Evolutionary conservation across 2,113 vertebrate genomes (phyloP).

Genomic region (Acanthisitta chloris): DNA sequence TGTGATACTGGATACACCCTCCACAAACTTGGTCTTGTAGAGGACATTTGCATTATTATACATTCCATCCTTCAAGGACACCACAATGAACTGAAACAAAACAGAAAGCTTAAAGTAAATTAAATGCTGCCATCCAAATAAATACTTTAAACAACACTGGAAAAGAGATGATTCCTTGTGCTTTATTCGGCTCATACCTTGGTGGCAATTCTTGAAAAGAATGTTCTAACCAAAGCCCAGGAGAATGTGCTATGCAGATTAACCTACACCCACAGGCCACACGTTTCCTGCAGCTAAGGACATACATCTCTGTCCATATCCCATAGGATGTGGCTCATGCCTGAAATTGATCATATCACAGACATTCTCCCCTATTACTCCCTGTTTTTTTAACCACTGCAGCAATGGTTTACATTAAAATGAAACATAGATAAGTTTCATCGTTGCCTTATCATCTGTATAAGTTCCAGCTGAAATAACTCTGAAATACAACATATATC

Average conservation of each 20-base stretch:
- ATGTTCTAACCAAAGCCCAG: not conserved
- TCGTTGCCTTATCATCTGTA: not conserved
- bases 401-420: not conserved
- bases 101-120: not conserved
- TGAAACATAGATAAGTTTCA: not conserved
- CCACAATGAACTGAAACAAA: constrained; percentile 89
- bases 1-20: constrained; percentile 88
- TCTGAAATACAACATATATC: not conserved
- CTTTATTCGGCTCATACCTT: not conserved
- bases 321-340: not conserved
- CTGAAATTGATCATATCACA: not conserved
- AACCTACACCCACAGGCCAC: accelerated
- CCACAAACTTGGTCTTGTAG: constrained; percentile 92
- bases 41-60: constrained; percentile 96
- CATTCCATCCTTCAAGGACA: constrained; percentile 98
- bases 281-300: not conserved
- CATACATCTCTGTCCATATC: accelerated
- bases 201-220: not conserved
- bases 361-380: not conserved
- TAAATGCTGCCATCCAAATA: not conserved
- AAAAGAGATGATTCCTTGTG: not conserved
- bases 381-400: not conserved
- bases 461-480: not conserved
- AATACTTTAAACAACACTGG: not conserved
- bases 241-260: not conserved